Conservation (phyloP, 2,888 invertebrate genomes). For the Busseola fusca region DNA sequence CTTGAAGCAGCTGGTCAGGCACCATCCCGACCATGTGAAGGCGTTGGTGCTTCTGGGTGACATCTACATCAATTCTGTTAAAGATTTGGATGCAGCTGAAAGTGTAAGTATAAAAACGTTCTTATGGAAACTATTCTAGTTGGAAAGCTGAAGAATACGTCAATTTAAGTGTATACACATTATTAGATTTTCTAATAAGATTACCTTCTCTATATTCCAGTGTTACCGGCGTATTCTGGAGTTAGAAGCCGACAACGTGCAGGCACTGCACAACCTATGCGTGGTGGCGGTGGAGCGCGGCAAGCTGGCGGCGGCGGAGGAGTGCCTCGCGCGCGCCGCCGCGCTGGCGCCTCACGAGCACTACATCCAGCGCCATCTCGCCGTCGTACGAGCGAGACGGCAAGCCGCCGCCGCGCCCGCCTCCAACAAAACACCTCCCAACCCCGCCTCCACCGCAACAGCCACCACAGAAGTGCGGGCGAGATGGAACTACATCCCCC, state of each 20-base stretch:
- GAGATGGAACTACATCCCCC: constrained; percentile 87
- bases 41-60: constrained; percentile 97
- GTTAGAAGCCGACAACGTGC: constrained; percentile 96
- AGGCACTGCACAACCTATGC: constrained; percentile 98
- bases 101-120: constrained; percentile 90
- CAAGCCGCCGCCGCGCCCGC: constrained; percentile 58
- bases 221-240: constrained; percentile 96
- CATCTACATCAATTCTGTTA: constrained; percentile 98
- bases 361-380: constrained; percentile 96
- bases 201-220: constrained; percentile 81
- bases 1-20: constrained; percentile 95
- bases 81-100: constrained; percentile 98
- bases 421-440: constrained; percentile 44
- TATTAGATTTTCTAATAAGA: neutral
- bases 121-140: neutral
- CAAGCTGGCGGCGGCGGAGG: constrained; percentile 94
- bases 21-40: constrained; percentile 98
- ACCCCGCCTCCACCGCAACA: constrained; percentile 58
- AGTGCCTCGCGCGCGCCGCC: constrained; percentile 94
- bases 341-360: constrained; percentile 96
- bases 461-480: constrained; percentile 79
- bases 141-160: neutral
- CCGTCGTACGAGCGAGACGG: constrained; percentile 92
- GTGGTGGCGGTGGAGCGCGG: constrained; percentile 98
- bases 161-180: neutral